Conservation (phyloP, 2,888 invertebrate genomes). For the Serrognathus titanus region DNA sequence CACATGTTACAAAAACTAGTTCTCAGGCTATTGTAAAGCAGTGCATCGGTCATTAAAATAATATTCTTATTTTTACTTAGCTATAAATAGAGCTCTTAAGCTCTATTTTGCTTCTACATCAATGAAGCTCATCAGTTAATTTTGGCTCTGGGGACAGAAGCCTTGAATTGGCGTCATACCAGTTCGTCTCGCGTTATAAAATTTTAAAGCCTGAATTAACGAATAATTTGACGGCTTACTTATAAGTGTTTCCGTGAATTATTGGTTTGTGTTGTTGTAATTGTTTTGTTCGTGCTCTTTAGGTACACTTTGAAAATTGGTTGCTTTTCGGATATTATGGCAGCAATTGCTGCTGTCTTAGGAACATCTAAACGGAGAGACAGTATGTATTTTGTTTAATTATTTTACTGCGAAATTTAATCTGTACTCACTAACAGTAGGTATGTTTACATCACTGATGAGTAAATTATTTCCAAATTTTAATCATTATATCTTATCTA, state of each 20-base stretch:
- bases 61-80: too few species aligned
- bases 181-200: background rate
- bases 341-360: constrained; percentile 43
- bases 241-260: background rate
- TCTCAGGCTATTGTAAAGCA: too few species aligned
- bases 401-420: too few species aligned
- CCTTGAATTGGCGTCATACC: background rate
- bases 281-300: background rate
- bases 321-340: constrained; percentile 44
- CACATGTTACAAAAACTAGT: too few species aligned
- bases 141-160: background rate
- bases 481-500: too few species aligned
- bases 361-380: constrained; percentile 42
- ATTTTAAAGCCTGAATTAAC: too few species aligned
- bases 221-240: too few species aligned
- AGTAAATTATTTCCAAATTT: too few species aligned
- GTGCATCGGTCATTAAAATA: too few species aligned
- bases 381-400: constrained; percentile 30
- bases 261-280: background rate
- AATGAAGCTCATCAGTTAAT: background rate
- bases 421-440: background rate
- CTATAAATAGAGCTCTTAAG: too few species aligned
- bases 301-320: constrained; percentile 38
- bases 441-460: too few species aligned
- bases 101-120: too few species aligned